phyloP scores from a whole-genome alignment of 1,140 invertebrate species.

The Drosophila bifasciata region DNA sequence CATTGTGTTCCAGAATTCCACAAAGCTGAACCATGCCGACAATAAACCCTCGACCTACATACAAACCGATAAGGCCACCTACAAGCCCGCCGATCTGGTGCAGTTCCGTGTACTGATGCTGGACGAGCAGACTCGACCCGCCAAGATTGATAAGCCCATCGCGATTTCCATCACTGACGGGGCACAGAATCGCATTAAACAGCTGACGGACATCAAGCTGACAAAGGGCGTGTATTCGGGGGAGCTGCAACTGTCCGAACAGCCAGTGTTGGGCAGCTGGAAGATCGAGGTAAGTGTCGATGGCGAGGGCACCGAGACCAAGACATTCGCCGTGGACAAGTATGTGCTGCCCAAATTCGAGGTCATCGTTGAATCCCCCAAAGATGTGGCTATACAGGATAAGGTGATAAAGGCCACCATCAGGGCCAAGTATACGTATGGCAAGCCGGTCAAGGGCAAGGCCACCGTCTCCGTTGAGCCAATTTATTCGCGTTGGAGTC shows the following conservation, averaged over 20 bases:
- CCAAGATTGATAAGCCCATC: slow-evolving; percentile 75
- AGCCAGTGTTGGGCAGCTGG: slow-evolving; percentile 97
- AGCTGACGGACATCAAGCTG: slow-evolving; percentile 89
- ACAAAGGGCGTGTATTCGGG: slow-evolving; percentile 91
- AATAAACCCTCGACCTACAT: slow-evolving; percentile 96
- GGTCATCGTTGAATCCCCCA: slow-evolving; percentile 91
- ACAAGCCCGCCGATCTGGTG: slow-evolving; percentile 94
- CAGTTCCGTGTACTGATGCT: slow-evolving; percentile 93
- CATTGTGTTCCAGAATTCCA: slow-evolving; percentile 90
- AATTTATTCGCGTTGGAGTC: background rate
- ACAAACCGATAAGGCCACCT: slow-evolving; percentile 97
- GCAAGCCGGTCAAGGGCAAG: slow-evolving; percentile 91
- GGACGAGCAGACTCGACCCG: slow-evolving; percentile 89
- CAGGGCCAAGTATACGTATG: slow-evolving; percentile 89
- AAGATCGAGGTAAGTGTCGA: slow-evolving; percentile 87
- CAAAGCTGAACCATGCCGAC: slow-evolving; percentile 89
- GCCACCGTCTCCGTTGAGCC: slow-evolving; percentile 88
- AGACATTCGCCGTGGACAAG: slow-evolving; percentile 87
- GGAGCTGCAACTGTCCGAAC: slow-evolving; percentile 91
- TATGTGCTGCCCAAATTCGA: slow-evolving; percentile 97
- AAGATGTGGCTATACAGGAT: slow-evolving; percentile 92
- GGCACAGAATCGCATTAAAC: slow-evolving; percentile 86
- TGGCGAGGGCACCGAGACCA: slow-evolving; percentile 41
- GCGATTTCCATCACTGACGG: slow-evolving; percentile 61
- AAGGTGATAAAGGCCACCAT: slow-evolving; percentile 91